A percentile compares a stretch with the other conserved stretches of the same genome.
These are phyloP conservation scores for Tinea trinotella DNA, from an alignment of 2,888 invertebrate species.

Conservation along the genomic window DNA sequence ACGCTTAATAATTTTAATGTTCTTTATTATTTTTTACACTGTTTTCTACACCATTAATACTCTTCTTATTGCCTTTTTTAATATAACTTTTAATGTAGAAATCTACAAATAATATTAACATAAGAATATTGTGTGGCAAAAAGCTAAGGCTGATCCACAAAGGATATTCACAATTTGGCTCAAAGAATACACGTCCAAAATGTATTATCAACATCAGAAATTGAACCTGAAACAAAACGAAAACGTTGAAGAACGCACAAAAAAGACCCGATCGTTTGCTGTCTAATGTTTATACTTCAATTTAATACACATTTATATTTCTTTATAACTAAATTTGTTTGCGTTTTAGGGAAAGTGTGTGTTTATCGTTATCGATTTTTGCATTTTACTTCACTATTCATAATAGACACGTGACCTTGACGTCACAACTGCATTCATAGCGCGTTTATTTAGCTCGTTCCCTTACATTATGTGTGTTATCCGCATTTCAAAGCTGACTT, in stretches of 20 bases:
- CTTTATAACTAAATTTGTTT: no score
- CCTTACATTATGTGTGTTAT: no score
- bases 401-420: no score
- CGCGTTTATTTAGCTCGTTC: no score
- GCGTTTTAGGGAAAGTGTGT: no score
- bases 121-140: conserved; percentile 78
- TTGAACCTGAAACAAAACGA: conserved; percentile 62
- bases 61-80: conserved; percentile 35
- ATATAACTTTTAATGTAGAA: conserved; percentile 80
- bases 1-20: background rate
- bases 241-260: background rate
- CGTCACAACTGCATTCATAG: no score
- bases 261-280: no score
- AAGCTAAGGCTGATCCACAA: conserved; percentile 70
- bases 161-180: conserved; percentile 75
- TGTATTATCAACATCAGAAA: conserved; percentile 76
- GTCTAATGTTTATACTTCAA: no score
- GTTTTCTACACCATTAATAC: background rate
- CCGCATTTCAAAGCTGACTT: conserved; percentile 30
- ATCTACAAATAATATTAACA: conserved; percentile 77
- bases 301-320: no score
- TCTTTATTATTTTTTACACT: background rate
- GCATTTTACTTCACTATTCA: no score
- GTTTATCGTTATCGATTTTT: no score
- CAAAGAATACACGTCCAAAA: conserved; percentile 67